Base-by-base conservation (phyloP, 1,140 invertebrate species). In the Idris sp. region DNA sequence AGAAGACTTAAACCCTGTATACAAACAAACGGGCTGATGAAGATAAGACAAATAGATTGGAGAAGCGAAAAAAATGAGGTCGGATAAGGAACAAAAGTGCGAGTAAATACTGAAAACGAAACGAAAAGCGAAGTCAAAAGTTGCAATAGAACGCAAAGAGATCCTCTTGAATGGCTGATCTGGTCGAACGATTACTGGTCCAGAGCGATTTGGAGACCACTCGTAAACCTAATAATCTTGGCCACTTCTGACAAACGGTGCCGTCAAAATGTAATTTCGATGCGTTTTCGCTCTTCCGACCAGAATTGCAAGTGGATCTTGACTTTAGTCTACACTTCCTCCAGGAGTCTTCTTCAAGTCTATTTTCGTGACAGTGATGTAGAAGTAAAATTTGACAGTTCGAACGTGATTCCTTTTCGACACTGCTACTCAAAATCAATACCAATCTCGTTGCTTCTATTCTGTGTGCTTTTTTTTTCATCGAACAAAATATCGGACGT, bases 141-240 rank as follows among this genome's bases (percentile, higher is more conserved):
- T 74, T 44, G 69, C 59, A 65, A 74, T 67, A 36, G 62, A 53
- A 59, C 44, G 53, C 58, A 62, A 58, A 73, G 53, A n/a, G 59
- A 58, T 76, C 46, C 61, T 67, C 73, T 74, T 76, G 79, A 79
- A 82, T 81, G 73, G 74, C 74, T 82, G 77, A 81, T 82, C 78
- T 76, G 76, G 59, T 78, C 73, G 74, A 75, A 65, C 74, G 79
- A 79, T 74, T 74, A 62, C 69, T 53, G 59, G 44, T 10, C 71
- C 67, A 62, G 58, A 58, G 54, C 51, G 68, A 68, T 53, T 73
- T 43, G 68, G 79, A 75, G 75, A 74, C 79, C 82, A 84, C 79
- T 84, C 82, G 79, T 82, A 81, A 84, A 84, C 82, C 81, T 82
- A 84, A 84, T 84, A 84, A 84, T 84, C 83, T 81, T 73, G 79